Evolutionary conservation across 2,888 invertebrate genomes (phyloP), one percentile per base, ranked within the genome.

Genomic region (Drosophila colorata): DNA sequence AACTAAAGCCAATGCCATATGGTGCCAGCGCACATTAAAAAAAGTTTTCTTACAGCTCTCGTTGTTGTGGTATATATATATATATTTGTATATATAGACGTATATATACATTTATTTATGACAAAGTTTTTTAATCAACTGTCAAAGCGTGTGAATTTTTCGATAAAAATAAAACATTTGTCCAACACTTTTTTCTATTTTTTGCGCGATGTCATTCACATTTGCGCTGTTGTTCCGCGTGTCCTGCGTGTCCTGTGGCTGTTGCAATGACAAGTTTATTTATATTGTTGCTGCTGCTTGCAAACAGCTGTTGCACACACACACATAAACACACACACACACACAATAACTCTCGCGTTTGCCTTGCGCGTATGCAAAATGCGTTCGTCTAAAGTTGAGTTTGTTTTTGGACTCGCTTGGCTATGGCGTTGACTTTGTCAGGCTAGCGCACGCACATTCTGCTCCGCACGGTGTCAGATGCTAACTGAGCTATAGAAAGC

Each of bases 61-160:
- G 47, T 51, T 49, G 28, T 38, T 63, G 40, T 37, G 49, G 28
- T 20, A 47, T 25, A 57, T 14, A 31, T 14, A 31, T 35, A n/a
- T 46, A 8, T 13, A n/a, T 41, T 18, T 28, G 18, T 47, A 47
- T 33, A 55, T 16, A 33, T 20, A n/a, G 43, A 14, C 11, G 18
- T 51, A 33, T 38, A 18, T 41, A 18, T 16, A 8, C 28, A 28
- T 44, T 41, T 58, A 60, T 63, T 64, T 69, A 47, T 60, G 52
- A 20, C 23, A 70, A 83, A 83, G 67, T 83, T 83, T 82, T 81
- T 83, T 74, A 86, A 86, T 86, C 69, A 86, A 78, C 61, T 74
- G 68, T 73, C 68, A 76, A 47, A 48, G 37, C 59, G 23, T 18
- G 35, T n/a, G 25, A 33, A 52, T 51, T 33, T 38, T 58, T 11